Evolutionary conservation across 2,888 invertebrate species (phyloP).

Genomic region (Drosophila meridionalis): DNA sequence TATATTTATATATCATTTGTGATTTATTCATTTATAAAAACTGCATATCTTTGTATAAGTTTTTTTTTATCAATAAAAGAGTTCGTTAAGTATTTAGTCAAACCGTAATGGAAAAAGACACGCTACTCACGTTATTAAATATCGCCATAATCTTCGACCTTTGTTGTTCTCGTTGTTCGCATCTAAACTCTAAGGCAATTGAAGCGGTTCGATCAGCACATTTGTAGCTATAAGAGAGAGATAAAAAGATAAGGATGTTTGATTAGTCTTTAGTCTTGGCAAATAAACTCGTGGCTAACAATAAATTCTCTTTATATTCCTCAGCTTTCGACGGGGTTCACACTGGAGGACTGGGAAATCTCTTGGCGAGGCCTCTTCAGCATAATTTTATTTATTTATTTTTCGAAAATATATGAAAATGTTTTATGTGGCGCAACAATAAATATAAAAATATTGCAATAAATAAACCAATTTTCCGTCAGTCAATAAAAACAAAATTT

Average conservation of each 20-base stretch:
- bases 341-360: constrained; percentile 6
- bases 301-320: constrained; percentile 34
- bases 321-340: constrained; percentile 25
- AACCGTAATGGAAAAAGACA: neutral
- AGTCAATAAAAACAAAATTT: constrained; percentile 59
- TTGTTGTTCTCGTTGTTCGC: constrained; percentile 11
- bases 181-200: constrained; percentile 16
- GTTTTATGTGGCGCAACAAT: constrained; percentile 48
- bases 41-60: constrained; percentile 59
- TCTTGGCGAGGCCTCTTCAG: constrained; percentile 7
- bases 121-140: constrained; percentile 61
- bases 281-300: constrained; percentile 30
- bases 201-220: constrained; percentile 15
- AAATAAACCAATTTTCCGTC: constrained; percentile 71
- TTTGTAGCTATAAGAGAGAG: constrained; percentile 33
- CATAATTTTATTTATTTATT: constrained; percentile 42
- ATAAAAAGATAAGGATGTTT: constrained; percentile 27
- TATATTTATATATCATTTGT: constrained; percentile 1
- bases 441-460: constrained; percentile 64
- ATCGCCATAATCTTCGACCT: constrained; percentile 40
- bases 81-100: constrained; percentile 42
- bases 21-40: constrained; percentile 18
- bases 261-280: constrained; percentile 35
- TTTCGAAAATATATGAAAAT: constrained; percentile 27
- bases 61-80: neutral